phyloP scores from a whole-genome alignment of 2,113 vertebrate species.

The Himantopus leucocephalus region DNA sequence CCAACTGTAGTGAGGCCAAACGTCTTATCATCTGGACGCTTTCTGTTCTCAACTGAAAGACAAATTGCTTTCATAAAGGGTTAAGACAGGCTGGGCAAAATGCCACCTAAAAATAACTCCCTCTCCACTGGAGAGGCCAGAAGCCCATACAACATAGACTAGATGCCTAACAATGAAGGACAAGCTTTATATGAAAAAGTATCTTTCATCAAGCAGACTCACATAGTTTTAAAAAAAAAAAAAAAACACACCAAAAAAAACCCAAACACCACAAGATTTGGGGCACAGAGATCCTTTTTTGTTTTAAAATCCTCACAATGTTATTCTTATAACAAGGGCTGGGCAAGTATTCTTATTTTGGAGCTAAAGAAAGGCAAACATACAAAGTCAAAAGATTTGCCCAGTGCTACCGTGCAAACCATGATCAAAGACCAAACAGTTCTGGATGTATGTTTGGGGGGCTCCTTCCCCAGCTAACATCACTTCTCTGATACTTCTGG shows the following conservation, averaged over 20 bases:
- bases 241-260: no score
- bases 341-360: neutral
- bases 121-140: neutral
- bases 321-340: neutral
- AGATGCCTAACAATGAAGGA: neutral
- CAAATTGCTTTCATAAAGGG: slow-evolving; percentile 32
- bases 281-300: neutral
- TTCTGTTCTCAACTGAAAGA: neutral
- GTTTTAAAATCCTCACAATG: neutral
- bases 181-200: neutral
- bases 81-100: slow-evolving; percentile 33
- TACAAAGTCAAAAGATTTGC: neutral
- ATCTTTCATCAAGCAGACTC: neutral
- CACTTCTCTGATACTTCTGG: neutral
- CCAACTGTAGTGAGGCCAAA: neutral
- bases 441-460: neutral
- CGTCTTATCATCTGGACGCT: neutral
- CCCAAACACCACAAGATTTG: neutral
- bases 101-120: slow-evolving; percentile 30
- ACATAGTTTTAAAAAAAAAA: neutral
- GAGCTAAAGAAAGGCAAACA: neutral
- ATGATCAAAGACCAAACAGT: neutral
- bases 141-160: neutral
- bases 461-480: neutral
- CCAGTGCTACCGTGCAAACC: neutral